Percentiles rank a stretch among this genome's conserved stretches.
These are phyloP conservation scores for Neodiprion virginianus DNA, from an alignment of 1,140 invertebrate species.

Conservation along the genomic window DNA sequence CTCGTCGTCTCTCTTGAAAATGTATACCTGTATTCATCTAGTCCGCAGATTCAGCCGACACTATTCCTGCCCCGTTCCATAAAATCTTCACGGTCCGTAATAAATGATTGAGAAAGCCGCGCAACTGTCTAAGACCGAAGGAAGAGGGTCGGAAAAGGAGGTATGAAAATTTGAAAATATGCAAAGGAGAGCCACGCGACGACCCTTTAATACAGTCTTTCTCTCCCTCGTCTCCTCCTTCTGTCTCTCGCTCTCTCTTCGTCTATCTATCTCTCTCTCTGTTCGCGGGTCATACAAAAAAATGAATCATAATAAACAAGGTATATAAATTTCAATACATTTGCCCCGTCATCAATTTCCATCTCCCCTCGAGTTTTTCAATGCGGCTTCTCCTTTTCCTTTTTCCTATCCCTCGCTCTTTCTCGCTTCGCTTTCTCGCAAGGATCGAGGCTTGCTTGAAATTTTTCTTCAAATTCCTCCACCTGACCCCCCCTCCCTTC, in stretches of 20 bases:
- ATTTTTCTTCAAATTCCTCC: constrained; percentile 1
- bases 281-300: neutral
- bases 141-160: neutral
- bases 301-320: constrained; percentile 22
- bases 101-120: neutral
- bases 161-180: neutral
- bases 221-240: constrained; percentile 18
- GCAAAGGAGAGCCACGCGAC: neutral
- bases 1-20: neutral
- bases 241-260: constrained; percentile 10
- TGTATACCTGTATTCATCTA: too few species aligned
- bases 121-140: neutral
- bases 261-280: neutral
- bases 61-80: neutral
- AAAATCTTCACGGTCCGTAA: neutral
- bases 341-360: constrained; percentile 15
- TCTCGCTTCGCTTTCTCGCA: neutral
- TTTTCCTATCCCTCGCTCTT: neutral
- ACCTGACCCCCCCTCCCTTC: too few species aligned
- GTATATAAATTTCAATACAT: constrained; percentile 27
- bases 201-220: too few species aligned
- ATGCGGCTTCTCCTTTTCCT: constrained; percentile 9
- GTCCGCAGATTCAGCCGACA: too few species aligned
- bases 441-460: neutral
- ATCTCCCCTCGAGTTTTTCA: neutral